These are phyloP conservation scores for Drosophila pachea DNA, from an alignment of 1,140 invertebrate species.

Conservation along the genomic window DNA sequence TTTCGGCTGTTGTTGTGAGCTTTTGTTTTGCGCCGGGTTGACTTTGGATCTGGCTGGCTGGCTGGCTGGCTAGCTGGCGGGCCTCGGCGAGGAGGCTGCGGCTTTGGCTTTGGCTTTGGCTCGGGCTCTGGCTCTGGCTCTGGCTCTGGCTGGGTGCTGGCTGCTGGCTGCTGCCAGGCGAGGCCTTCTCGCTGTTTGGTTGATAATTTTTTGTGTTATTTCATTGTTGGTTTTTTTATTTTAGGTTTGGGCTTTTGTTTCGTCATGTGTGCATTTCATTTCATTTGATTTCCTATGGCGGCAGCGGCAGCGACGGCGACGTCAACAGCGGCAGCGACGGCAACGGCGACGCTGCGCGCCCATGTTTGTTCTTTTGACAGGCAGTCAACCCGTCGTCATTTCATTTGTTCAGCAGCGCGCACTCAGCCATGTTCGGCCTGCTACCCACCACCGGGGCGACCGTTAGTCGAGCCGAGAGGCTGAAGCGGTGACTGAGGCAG, in stretches of 20 bases:
- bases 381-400: conserved; percentile 79
- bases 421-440: conserved; percentile 69
- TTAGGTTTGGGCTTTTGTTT: conserved; percentile 73
- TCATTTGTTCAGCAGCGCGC: conserved; percentile 78
- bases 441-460: conserved; percentile 42
- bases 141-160: conserved; percentile 33
- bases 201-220: conserved; percentile 66
- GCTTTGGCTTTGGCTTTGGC: conserved; percentile 14
- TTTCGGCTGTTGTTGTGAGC: conserved; percentile 55
- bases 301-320: conserved; percentile 30
- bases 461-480: conserved; percentile 30
- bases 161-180: conserved; percentile 39
- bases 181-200: conserved; percentile 63
- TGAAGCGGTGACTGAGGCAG: conserved; percentile 13
- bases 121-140: conserved; percentile 16
- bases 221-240: conserved; percentile 40
- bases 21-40: conserved; percentile 59
- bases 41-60: conserved; percentile 17
- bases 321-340: conserved; percentile 22
- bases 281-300: conserved; percentile 77
- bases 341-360: conserved; percentile 66
- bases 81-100: too few relatives aligned
- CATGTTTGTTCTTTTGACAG: conserved; percentile 79
- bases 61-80: not conserved
- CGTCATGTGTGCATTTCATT: conserved; percentile 74